A percentile compares a stretch with the other conserved stretches of the same genome.
phyloP scores from a whole-genome alignment of 2,888 invertebrate genomes.

The Heteromyza rotundicornis region DNA sequence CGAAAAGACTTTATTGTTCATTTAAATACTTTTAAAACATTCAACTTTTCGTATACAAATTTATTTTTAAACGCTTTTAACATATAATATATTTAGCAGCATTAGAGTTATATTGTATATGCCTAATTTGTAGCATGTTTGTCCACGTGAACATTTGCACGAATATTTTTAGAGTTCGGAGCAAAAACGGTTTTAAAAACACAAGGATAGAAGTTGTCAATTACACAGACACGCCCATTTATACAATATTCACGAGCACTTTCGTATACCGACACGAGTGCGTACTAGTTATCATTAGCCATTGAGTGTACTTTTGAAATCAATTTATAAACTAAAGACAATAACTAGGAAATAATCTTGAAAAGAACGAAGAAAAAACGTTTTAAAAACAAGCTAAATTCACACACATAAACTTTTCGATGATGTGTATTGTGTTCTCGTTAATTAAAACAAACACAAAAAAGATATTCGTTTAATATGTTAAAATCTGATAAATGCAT shows the following conservation, averaged over 20 bases:
- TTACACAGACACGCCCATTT: background rate
- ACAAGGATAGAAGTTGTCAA: constrained; percentile 20
- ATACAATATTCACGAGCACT: background rate
- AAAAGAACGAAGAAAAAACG: constrained; percentile 34
- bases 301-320: background rate
- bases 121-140: too few species aligned
- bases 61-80: too few species aligned
- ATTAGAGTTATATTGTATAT: too few species aligned
- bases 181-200: background rate
- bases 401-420: too few species aligned
- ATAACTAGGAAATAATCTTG: constrained; percentile 44
- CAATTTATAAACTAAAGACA: constrained; percentile 36
- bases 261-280: background rate
- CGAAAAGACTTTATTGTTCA: too few species aligned
- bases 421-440: too few species aligned
- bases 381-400: background rate
- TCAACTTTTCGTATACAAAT: too few species aligned
- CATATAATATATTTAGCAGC: background rate
- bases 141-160: background rate
- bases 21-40: too few species aligned
- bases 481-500: too few species aligned
- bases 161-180: too few species aligned
- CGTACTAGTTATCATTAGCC: background rate
- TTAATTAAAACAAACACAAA: too few species aligned
- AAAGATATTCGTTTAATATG: background rate